phyloP scores from a whole-genome alignment of 2,113 vertebrate genomes.

The Pantherophis guttatus region DNA sequence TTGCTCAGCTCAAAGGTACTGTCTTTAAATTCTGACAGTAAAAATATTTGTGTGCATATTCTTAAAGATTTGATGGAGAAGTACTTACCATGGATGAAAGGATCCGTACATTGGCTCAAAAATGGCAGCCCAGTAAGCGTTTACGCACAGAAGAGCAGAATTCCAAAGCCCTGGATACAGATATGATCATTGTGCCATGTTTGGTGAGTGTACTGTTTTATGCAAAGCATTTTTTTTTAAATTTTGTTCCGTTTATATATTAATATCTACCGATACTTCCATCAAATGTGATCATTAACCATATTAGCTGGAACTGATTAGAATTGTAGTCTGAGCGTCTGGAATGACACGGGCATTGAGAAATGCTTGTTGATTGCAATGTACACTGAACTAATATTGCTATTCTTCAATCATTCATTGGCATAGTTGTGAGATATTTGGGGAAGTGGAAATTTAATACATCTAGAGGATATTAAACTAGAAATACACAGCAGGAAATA shows the following conservation, averaged over 20 bases:
- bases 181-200: slow-evolving; percentile 91
- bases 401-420: background rate
- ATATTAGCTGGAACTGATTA: background rate
- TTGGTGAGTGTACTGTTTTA: slow-evolving; percentile 69
- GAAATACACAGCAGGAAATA: background rate
- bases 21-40: background rate
- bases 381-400: background rate
- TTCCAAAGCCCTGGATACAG: slow-evolving; percentile 90
- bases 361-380: background rate
- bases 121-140: slow-evolving; percentile 87
- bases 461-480: background rate
- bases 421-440: background rate
- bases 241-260: background rate
- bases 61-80: slow-evolving; percentile 87
- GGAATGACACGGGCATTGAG: background rate
- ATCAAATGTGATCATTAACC: background rate
- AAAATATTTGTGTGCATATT: background rate
- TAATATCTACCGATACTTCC: background rate
- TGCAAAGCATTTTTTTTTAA: background rate
- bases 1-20: slow-evolving; percentile 10
- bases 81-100: slow-evolving; percentile 90
- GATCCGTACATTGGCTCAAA: slow-evolving; percentile 88
- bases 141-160: slow-evolving; percentile 82
- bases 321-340: background rate
- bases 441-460: background rate